Conservation (phyloP, 2,888 invertebrate genomes). For the Linnaemya vulpina region DNA sequence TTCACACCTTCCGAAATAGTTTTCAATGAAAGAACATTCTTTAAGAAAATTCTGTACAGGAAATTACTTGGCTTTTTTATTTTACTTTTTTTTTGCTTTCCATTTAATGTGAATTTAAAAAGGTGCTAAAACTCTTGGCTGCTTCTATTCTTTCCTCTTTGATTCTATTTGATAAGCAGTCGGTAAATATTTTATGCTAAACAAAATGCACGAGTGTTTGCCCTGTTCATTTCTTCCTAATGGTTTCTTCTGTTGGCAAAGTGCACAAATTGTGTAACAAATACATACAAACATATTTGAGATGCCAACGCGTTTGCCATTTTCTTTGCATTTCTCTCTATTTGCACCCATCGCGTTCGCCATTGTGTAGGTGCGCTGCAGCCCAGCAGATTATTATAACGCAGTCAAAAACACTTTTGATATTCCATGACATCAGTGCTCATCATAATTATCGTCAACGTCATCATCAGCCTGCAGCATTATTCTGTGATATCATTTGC, state of each 20-base stretch:
- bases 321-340: conserved; percentile 1
- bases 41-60: background rate
- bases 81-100: background rate
- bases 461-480: background rate
- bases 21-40: background rate
- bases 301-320: background rate
- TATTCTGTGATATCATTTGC: background rate
- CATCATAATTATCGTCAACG: background rate
- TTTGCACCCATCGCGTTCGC: background rate
- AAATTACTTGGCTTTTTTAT: conserved; percentile 14
- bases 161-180: conserved; percentile 1
- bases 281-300: background rate
- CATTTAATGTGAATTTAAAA: conserved; percentile 27
- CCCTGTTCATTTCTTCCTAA: conserved; percentile 1
- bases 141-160: background rate
- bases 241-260: background rate
- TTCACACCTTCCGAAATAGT: background rate
- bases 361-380: background rate
- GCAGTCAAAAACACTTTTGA: background rate
- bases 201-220: background rate
- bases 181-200: background rate
- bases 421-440: background rate
- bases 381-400: background rate
- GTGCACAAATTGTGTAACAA: conserved; percentile 3
- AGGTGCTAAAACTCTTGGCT: conserved; percentile 1